These are phyloP conservation scores for Apoderus coryli DNA, from an alignment of 2,888 invertebrate species.

Conservation along the genomic window DNA sequence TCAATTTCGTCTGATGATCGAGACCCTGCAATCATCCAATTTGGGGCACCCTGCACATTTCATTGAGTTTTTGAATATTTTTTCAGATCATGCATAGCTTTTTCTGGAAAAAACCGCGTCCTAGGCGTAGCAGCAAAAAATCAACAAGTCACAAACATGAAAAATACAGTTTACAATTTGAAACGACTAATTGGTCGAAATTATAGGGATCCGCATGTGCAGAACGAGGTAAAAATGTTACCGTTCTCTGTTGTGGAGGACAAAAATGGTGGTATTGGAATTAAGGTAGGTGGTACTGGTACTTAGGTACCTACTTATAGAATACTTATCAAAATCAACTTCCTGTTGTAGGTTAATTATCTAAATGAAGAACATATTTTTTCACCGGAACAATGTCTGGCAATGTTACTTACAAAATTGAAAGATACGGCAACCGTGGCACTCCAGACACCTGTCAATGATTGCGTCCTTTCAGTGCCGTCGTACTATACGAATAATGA, in stretches of 20 bases:
- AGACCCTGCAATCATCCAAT: too few relatives aligned
- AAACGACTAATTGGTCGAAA: conserved; percentile 86
- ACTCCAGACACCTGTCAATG: conserved; percentile 80
- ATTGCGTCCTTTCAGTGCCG: conserved; percentile 89
- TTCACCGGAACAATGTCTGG: conserved; percentile 86
- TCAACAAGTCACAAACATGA: conserved; percentile 92
- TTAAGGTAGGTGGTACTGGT: conserved; percentile 69
- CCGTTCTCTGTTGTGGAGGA: conserved; percentile 67
- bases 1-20: too few relatives aligned
- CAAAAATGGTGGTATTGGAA: conserved; percentile 68
- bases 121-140: conserved; percentile 95
- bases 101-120: conserved; percentile 81
- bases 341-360: conserved; percentile 52
- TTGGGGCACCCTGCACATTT: too few relatives aligned
- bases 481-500: conserved; percentile 92
- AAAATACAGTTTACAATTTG: conserved; percentile 89
- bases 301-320: too few relatives aligned
- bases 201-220: conserved; percentile 76
- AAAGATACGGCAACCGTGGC: conserved; percentile 81
- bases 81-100: conserved; percentile 84
- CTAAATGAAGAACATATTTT: conserved; percentile 74
- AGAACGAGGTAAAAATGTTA: conserved; percentile 64
- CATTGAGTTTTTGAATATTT: too few relatives aligned
- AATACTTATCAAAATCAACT: not conserved
- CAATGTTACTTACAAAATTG: conserved; percentile 93